Conservation (phyloP, 2,113 vertebrate species). For the Origma solitaria region DNA sequence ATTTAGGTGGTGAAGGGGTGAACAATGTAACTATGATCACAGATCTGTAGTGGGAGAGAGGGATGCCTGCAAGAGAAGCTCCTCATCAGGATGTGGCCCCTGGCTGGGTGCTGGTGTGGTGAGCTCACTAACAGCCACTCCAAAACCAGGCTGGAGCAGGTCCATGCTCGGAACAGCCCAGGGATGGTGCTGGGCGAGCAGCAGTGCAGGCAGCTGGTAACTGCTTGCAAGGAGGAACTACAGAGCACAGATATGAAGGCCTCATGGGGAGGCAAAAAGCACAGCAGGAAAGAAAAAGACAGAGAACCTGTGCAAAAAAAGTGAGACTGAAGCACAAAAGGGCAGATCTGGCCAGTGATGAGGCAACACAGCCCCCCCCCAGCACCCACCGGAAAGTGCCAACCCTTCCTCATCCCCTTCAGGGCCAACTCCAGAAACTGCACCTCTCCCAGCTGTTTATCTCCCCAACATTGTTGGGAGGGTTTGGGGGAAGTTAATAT, state of each 20-base stretch:
- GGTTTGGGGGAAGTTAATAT: too few relatives aligned
- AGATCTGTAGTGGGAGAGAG: background rate
- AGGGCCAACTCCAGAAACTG: background rate
- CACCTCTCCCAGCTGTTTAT: background rate
- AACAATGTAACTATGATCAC: background rate
- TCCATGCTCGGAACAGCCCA: background rate
- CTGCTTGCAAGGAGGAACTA: background rate
- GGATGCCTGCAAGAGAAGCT: background rate
- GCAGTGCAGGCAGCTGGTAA: background rate
- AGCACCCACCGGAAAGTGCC: rapidly evolving
- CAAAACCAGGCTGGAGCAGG: background rate
- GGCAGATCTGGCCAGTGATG: background rate
- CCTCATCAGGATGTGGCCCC: rapidly evolving
- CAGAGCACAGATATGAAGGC: background rate
- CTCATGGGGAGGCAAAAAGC: background rate
- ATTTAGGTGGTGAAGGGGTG: background rate
- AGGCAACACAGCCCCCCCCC: background rate
- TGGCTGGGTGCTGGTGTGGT: background rate
- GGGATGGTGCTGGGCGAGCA: background rate
- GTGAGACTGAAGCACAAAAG: background rate
- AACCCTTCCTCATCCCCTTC: background rate
- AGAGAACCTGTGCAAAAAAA: background rate
- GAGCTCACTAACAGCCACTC: background rate
- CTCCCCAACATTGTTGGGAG: background rate
- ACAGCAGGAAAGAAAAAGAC: background rate